phyloP scores from a whole-genome alignment of 2,797 vertebrate species.

The Knipowitschia caucasica region DNA sequence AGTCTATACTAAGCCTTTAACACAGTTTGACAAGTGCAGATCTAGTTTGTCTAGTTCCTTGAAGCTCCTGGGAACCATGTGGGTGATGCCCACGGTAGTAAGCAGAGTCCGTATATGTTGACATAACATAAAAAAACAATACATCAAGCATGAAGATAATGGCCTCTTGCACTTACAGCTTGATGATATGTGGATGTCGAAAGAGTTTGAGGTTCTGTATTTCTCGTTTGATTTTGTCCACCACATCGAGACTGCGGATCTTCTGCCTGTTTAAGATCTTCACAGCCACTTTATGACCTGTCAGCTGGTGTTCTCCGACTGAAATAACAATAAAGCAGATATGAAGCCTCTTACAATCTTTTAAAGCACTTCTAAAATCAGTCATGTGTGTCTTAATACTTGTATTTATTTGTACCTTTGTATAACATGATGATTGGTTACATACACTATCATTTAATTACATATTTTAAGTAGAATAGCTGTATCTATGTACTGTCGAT shows the following conservation, averaged over 20 bases:
- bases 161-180: constrained; percentile 84
- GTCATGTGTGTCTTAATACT: no score
- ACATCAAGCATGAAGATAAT: background rate
- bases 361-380: no score
- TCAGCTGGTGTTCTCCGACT: constrained; percentile 97
- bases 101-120: constrained; percentile 32
- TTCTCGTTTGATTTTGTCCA: constrained; percentile 97
- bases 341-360: no score
- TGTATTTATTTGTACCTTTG: no score
- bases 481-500: no score
- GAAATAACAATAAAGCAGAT: constrained; percentile 47
- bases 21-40: background rate
- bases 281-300: constrained; percentile 97
- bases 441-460: no score
- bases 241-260: constrained; percentile 97
- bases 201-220: constrained; percentile 99
- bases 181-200: constrained; percentile 98
- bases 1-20: background rate
- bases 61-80: constrained; percentile 14
- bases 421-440: no score
- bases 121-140: constrained; percentile 1
- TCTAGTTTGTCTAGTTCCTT: constrained; percentile 8
- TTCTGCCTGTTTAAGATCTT: constrained; percentile 98
- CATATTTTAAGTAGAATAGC: no score
- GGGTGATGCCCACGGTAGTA: constrained; percentile 42